Evolutionary conservation across 2,113 vertebrate species (phyloP), one percentile per base, ranked within the genome.

Genomic region (Ia io): DNA sequence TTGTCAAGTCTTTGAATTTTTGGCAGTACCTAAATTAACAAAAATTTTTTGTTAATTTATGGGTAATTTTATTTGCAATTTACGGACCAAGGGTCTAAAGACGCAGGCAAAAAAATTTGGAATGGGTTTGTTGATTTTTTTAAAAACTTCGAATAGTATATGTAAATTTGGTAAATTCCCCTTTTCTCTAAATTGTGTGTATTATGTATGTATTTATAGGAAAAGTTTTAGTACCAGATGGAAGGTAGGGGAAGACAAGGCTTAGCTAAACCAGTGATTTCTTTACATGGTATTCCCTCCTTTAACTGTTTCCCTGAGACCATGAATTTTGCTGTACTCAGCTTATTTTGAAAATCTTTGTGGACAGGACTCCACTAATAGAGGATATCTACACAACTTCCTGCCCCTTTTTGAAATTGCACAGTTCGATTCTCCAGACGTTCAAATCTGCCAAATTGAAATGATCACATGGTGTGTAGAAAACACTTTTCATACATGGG

Each of bases 51-150:
- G 42, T 95, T 95, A 61, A 51, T 87, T 97, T 76, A 59, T 84
- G 49, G 61, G 76, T 91, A 65, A 90, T 73, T 93, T 92, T 85
- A 88, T 51, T 94, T 96, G 95, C 6, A 88, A 25, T 74, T 84
- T 69, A 22, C n/a, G 80, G 18, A 42, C 37, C 53, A 30, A 32
- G 37, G 9, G 3, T 76, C 73, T 93, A 95, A 80, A 76, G 49
- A 84, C 37, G 32, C 59, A 32, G 65, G 61, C n/a, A 6, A 47
- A 70, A 47, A 49, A 9, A 53, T 53, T 23, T 76, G 37, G 77
- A 69, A 23, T 73, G 42, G 14, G 5, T 28, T 67, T 82, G 1
- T 73, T 74, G 32, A 35, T 20, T 87, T 61, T 84, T 93, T 65
- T 40, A 16, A 69, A 61, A 18, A 63, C 35, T n/a, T 73, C 22